phyloP scores from a whole-genome alignment of 30 jellyfish, hydroid and myxozoan species.

The Chironex yamaguchii region DNA sequence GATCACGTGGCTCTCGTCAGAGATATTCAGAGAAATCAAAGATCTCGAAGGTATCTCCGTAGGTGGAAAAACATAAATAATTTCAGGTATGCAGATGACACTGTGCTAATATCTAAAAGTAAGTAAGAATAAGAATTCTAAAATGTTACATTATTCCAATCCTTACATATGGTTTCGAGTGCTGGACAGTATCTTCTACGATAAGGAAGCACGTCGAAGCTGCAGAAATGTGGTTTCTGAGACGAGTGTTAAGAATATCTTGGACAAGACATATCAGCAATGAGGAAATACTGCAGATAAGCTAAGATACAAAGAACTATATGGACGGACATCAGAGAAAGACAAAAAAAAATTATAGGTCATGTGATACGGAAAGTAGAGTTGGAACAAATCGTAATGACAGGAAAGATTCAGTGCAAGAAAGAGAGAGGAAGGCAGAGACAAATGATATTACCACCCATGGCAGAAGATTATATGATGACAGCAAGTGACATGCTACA shows the following conservation, averaged over 20 bases:
- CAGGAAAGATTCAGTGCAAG: too few species aligned
- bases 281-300: conserved; percentile 16
- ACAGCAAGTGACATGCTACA: not conserved
- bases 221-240: not conserved
- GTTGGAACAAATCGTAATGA: not conserved
- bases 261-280: conserved; percentile 7
- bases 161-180: not conserved
- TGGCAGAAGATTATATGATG: not conserved
- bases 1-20: too few species aligned
- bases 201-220: not conserved
- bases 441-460: not conserved
- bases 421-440: too few species aligned
- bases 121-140: not conserved
- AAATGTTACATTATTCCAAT: not conserved
- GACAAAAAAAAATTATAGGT: not conserved
- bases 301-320: not conserved
- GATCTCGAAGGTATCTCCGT: too few species aligned
- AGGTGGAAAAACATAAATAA: too few species aligned
- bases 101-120: not conserved
- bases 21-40: too few species aligned
- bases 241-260: not conserved
- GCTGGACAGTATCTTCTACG: not conserved
- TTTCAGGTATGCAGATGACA: too few species aligned
- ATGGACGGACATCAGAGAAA: conserved; percentile 12
- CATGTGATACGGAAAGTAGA: not conserved